These are phyloP conservation scores for Drosophila tsacasi DNA, from an alignment of 1,140 invertebrate genomes.

Conservation along the genomic window DNA sequence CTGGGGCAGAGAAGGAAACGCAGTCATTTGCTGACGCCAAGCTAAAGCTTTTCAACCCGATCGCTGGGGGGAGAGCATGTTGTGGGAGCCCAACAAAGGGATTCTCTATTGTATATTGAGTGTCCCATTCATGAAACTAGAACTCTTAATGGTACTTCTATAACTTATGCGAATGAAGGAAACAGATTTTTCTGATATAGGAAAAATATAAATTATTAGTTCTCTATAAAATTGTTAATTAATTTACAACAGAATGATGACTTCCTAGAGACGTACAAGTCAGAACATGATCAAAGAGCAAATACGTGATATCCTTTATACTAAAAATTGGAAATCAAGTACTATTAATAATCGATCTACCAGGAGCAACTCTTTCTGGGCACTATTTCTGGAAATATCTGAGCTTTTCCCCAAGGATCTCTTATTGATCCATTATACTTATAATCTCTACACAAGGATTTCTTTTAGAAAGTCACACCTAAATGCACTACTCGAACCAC, in stretches of 20 bases:
- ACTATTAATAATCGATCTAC: no score
- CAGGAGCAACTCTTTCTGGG: no score
- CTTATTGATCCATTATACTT: constrained; percentile 12
- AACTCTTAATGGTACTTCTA: constrained; percentile 6
- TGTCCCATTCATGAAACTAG: constrained; percentile 28
- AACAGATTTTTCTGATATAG: background rate
- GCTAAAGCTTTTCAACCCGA: constrained; percentile 44
- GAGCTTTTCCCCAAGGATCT: background rate
- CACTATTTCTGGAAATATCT: background rate
- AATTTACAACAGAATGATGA: no score
- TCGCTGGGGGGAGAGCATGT: constrained; percentile 18
- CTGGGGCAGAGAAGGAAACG: constrained; percentile 34
- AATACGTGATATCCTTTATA: no score
- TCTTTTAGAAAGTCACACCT: constrained; percentile 40
- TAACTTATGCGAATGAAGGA: background rate
- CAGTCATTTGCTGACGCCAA: constrained; percentile 54
- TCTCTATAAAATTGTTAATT: no score
- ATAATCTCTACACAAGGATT: background rate
- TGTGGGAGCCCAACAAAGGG: constrained; percentile 9
- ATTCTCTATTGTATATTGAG: constrained; percentile 17
- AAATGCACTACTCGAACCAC: constrained; percentile 5
- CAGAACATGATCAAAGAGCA: no score
- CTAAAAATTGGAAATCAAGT: no score
- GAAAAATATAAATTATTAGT: background rate
- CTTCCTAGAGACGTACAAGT: no score